A percentile compares a stretch with the other conserved stretches of the same genome.
These are phyloP conservation scores for Nephotettix cincticeps DNA, from an alignment of 1,140 invertebrate species.

Conservation along the genomic window DNA sequence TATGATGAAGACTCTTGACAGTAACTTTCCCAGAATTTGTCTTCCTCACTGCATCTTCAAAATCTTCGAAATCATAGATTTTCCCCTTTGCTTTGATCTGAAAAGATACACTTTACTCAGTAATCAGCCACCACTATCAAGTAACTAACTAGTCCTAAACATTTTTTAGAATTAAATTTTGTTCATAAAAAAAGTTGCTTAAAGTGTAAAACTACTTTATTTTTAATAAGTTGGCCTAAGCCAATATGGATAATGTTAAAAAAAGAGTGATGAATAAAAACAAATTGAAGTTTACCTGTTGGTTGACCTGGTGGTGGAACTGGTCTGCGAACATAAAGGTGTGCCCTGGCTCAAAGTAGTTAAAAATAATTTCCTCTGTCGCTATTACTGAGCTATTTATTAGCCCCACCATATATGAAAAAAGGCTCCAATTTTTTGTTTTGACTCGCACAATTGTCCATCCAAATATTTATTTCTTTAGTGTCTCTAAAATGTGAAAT, in stretches of 20 bases:
- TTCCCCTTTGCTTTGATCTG: conserved; percentile 5
- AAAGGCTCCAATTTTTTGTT: conserved; percentile 34
- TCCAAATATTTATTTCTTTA: conserved; percentile 34
- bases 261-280: background rate
- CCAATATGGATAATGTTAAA: too few species aligned
- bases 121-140: background rate
- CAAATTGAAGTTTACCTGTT: background rate
- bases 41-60: conserved; percentile 1
- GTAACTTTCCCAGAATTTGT: conserved; percentile 2
- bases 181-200: too few species aligned
- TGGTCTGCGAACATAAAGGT: conserved; percentile 44
- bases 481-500: conserved; percentile 12
- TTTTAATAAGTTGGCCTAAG: too few species aligned
- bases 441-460: conserved; percentile 39
- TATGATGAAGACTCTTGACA: background rate
- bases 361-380: conserved; percentile 33
- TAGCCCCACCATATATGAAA: conserved; percentile 26
- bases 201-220: too few species aligned
- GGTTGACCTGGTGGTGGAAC: conserved; percentile 43
- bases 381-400: conserved; percentile 36
- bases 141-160: background rate
- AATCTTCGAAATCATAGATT: conserved; percentile 9
- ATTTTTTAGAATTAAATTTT: too few species aligned
- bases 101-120: background rate
- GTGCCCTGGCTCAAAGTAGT: conserved; percentile 41